These are phyloP conservation scores for Antidorcas marsupialis DNA, from an alignment of 2,113 vertebrate genomes.

Conservation along the genomic window DNA sequence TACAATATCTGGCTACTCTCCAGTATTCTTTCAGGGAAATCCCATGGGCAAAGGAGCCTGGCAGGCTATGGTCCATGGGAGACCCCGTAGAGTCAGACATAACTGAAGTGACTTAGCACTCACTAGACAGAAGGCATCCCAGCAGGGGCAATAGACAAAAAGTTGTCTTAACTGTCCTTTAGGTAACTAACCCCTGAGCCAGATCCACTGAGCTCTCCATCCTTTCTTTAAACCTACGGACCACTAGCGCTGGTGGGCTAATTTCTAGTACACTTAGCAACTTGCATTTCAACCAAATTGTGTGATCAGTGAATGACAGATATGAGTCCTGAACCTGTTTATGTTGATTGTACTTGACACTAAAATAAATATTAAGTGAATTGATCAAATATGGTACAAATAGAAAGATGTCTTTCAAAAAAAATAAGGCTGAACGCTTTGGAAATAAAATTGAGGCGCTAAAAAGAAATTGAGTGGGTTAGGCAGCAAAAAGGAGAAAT, in stretches of 20 bases:
- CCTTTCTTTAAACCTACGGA: background rate
- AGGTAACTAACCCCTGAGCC: background rate
- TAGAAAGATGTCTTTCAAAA: background rate
- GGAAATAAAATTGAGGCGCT: background rate
- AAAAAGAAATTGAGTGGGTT: background rate
- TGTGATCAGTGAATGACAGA: background rate
- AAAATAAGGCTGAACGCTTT: background rate
- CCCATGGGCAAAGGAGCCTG: background rate
- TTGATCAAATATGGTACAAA: background rate
- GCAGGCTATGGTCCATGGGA: accelerated
- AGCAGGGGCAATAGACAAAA: background rate
- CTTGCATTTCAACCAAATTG: background rate
- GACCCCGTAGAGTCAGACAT: background rate
- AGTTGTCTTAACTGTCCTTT: background rate
- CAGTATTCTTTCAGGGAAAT: background rate
- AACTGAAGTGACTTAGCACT: background rate
- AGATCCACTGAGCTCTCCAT: background rate
- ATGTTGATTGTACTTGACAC: background rate
- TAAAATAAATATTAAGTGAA: background rate
- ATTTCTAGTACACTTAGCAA: background rate
- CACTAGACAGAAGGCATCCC: background rate
- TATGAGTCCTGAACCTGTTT: background rate
- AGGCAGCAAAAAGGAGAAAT: background rate
- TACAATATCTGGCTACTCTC: background rate
- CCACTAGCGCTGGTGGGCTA: accelerated